Evolutionary conservation across 2,888 invertebrate genomes (phyloP), one percentile per base, ranked within the genome.

Genomic region (Cephus rjabovi): DNA sequence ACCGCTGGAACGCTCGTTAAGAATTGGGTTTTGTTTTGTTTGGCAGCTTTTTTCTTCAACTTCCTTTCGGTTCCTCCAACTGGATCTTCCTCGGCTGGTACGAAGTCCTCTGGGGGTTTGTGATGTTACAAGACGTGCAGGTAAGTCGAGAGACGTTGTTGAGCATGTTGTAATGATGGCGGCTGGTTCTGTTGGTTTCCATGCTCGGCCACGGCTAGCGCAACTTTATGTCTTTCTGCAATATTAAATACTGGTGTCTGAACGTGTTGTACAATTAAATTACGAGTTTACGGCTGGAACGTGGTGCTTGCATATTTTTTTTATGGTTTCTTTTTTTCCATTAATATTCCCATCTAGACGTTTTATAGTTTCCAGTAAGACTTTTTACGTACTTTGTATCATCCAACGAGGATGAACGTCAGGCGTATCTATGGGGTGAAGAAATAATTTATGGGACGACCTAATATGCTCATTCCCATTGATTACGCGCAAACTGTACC

Each of bases 201-300:
- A 11, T n/a, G 71, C n/a, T 34, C 12, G 34, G 71, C 15, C 71
- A 34, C 4, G 71, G 71, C 80, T 87, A 85, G 82, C 86, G 86
- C 85, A 87, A 87, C 83, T 81, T 82, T 76, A 80, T 79, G 83
- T 87, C 86, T 86, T 82, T 85, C 84, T 76, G 84, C 84, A 85
- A 87, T 87, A 80, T 81, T 80, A 40, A 77, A 70, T 68, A 31
- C 74, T 68, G 56, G 74, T 34, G 30, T 79, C 74, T 77, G 75
- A 79, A 81, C 82, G 77, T 79, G 74, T 80, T 79, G 79, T 71
- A 81, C 77, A 82, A 87, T 86, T 86, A 84, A 79, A 80, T 85
- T 86, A 84, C 75, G 80, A 81, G 81, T 84, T 82, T 82, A 83
- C 81, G 75, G 75, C 79, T 75, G 71, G 71, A 71, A 71, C 71